phyloP scores from a whole-genome alignment of 2,888 invertebrate species.

The Cosmorhoe ocellata region DNA sequence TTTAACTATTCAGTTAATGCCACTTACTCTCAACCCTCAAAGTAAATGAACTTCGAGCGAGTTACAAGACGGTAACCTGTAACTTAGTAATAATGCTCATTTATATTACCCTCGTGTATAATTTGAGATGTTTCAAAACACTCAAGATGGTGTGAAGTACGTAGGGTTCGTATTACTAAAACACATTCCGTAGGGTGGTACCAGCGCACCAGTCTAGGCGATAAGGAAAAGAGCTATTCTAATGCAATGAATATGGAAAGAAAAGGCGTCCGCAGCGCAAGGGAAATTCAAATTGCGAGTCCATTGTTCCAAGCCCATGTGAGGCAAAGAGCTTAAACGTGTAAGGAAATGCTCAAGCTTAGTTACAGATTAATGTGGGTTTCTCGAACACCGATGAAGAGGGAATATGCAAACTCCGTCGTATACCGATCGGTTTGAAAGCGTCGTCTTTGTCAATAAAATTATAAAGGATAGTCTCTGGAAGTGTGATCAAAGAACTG shows the following conservation, averaged over 20 bases:
- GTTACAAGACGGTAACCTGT: constrained; percentile 27
- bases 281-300: constrained; percentile 64
- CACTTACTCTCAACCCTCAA: constrained; percentile 12
- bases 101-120: constrained; percentile 31
- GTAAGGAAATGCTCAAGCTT: constrained; percentile 51
- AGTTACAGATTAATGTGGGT: constrained; percentile 54
- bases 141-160: constrained; percentile 26
- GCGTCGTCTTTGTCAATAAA: constrained; percentile 6
- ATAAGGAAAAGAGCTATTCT: constrained; percentile 39
- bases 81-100: constrained; percentile 27
- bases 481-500: too few species aligned
- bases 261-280: constrained; percentile 48
- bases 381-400: constrained; percentile 37
- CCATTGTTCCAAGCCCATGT: constrained; percentile 58
- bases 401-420: constrained; percentile 29
- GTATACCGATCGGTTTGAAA: constrained; percentile 26
- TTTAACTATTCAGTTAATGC: constrained; percentile 17
- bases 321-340: constrained; percentile 61
- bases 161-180: constrained; percentile 23
- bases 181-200: constrained; percentile 22
- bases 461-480: too few species aligned
- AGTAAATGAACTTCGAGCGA: constrained; percentile 24
- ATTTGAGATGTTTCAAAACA: constrained; percentile 30
- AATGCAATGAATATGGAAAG: constrained; percentile 55
- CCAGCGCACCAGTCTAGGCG: constrained; percentile 24